Percentiles rank a stretch among this genome's conserved stretches.
Evolutionary conservation across 2,888 invertebrate genomes (phyloP).

Genomic region (Cataglyphis cursor): DNA sequence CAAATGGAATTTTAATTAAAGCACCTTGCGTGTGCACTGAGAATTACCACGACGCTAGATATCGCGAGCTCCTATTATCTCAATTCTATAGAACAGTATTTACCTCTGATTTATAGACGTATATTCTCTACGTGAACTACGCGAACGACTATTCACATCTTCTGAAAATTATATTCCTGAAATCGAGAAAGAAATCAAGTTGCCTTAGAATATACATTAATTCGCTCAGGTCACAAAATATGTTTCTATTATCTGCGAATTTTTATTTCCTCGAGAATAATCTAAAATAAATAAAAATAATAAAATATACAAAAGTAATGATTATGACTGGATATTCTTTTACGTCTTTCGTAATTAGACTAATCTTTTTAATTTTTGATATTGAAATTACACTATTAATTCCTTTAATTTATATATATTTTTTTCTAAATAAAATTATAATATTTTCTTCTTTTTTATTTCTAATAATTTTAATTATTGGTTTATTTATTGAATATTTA

Average conservation of each 20-base stretch:
- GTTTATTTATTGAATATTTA: too few species aligned
- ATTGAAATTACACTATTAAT: too few species aligned
- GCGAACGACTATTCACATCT: not conserved
- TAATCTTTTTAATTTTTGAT: too few species aligned
- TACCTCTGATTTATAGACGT: slow-evolving; percentile 38
- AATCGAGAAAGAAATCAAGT: not conserved
- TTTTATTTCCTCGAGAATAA: not conserved
- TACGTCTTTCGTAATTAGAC: too few species aligned
- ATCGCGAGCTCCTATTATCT: slow-evolving; percentile 41
- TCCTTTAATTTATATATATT: too few species aligned
- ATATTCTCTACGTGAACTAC: slow-evolving; percentile 9
- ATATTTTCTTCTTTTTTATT: too few species aligned
- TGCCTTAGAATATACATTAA: not conserved
- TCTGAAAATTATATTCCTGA: slow-evolving; percentile 2
- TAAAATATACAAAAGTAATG: not conserved
- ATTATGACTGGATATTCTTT: not conserved
- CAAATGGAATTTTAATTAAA: slow-evolving; percentile 58
- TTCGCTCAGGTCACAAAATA: not conserved
- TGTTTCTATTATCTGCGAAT: not conserved
- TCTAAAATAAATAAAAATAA: not conserved
- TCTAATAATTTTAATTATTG: too few species aligned
- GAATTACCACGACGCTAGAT: slow-evolving; percentile 40
- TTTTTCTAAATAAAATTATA: too few species aligned
- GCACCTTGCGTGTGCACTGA: slow-evolving; percentile 50
- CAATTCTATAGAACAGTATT: slow-evolving; percentile 38